These are phyloP conservation scores for Tuberolachnus salignus DNA, from an alignment of 2,888 invertebrate species.

Conservation along the genomic window DNA sequence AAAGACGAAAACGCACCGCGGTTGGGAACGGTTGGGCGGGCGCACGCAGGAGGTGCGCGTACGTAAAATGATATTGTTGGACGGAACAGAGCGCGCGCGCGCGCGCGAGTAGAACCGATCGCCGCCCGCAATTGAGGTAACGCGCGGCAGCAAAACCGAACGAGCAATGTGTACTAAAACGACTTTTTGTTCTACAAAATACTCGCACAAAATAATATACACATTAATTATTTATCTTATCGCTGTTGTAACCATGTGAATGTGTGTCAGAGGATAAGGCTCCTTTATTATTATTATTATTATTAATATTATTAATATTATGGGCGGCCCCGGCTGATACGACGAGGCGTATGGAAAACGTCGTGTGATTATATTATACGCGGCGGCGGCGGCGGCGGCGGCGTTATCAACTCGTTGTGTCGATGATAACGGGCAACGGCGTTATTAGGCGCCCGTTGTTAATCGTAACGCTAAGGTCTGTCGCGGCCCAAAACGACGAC, in stretches of 20 bases:
- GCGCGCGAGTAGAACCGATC: no score
- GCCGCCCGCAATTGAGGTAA: neutral
- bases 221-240: conserved; percentile 45
- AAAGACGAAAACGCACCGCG: neutral
- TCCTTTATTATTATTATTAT: conserved; percentile 13
- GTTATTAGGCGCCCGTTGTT: neutral
- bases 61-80: no score
- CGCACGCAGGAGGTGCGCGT: no score
- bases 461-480: neutral
- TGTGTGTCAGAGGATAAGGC: conserved; percentile 47
- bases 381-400: no score
- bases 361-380: conserved; percentile 35
- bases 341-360: conserved; percentile 11
- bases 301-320: conserved; percentile 17
- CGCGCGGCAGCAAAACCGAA: conserved; percentile 48
- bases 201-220: conserved; percentile 10
- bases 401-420: neutral
- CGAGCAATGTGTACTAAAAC: conserved; percentile 45
- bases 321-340: conserved; percentile 50
- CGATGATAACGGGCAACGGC: conserved; percentile 1
- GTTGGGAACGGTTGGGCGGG: no score
- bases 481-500: neutral
- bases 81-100: no score
- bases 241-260: conserved; percentile 1
- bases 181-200: conserved; percentile 49